Evolutionary conservation across 1,140 invertebrate genomes (phyloP), one percentile per base, ranked within the genome.

Genomic region (Globodera ellingtonae): DNA sequence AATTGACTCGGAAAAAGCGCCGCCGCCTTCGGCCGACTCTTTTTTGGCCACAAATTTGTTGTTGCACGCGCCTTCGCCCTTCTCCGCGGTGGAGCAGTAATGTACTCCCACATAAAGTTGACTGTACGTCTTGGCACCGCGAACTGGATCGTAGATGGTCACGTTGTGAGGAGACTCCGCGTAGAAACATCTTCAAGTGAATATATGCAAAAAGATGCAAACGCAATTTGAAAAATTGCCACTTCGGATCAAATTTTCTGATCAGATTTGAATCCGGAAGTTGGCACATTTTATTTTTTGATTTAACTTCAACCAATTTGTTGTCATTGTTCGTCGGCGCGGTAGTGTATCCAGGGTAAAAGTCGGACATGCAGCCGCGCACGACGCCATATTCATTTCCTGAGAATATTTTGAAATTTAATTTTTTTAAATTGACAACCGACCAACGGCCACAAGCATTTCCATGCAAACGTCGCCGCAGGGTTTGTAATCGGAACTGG

Each of bases 291-390:
- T 24, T 24, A 24, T 24, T 24, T 24, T 24, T 24, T 24, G 24
- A 24, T 35, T 3, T 35, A 35, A 35, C 3, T 3, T 35, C 3
- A 35, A 52, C 52, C 4, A 15, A 52, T 7, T 52, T 52, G 52
- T 52, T 52, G 52, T 52, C 52, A 52, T 9, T 52, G 52, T 9
- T 52, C 15, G 52, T 9, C 7, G 52, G 15, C 52, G 52, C 35
- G 3, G 35, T 52, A 0, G 52, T 52, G 0, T 69, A n/a, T 9
- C 21, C 21, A 44, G 8, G 21, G 66, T 24, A 69, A 44, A 69
- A 69, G 66, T 69, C 66, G 66, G n/a, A 44, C 66, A 21, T 24
- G 66, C 66, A 69, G 10, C 66, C 66, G 21, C 66, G 66, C 66
- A 69, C 66, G 9, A 69, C 66, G 10, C 21, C 66, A 9, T 24